A percentile compares a stretch with the other conserved stretches of the same genome.
Evolutionary conservation across 2,888 invertebrate species (phyloP).

Genomic region (Yponomeuta plumbellus): DNA sequence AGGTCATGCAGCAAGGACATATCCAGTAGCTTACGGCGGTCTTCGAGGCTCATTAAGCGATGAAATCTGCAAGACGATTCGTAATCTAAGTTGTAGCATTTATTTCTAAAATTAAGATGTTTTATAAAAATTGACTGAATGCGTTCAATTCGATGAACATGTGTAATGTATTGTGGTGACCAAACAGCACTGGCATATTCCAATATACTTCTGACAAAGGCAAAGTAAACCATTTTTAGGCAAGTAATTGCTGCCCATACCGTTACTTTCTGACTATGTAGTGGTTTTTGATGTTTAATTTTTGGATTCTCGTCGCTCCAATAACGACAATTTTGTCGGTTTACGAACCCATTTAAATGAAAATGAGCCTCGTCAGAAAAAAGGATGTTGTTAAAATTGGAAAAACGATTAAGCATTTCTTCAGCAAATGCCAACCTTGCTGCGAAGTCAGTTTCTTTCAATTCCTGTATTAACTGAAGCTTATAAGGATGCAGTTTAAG

Average conservation of each 20-base stretch:
- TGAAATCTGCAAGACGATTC: too few relatives aligned
- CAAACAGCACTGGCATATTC: too few relatives aligned
- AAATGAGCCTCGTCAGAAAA: constrained; percentile 14
- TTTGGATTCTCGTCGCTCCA: constrained; percentile 18
- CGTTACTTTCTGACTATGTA: constrained; percentile 26
- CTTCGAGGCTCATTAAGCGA: too few relatives aligned
- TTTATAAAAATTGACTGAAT: too few relatives aligned
- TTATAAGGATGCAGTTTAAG: constrained; percentile 20
- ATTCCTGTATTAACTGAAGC: constrained; percentile 14
- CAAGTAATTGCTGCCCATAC: constrained; percentile 29
- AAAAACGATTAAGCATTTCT: not conserved
- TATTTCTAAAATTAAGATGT: too few relatives aligned
- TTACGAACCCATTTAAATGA: constrained; percentile 4
- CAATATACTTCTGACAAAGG: too few relatives aligned
- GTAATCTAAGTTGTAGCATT: too few relatives aligned
- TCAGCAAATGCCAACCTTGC: constrained; percentile 19
- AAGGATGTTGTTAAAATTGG: not conserved
- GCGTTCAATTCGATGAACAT: too few relatives aligned
- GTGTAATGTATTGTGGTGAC: too few relatives aligned
- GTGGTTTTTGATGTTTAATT: constrained; percentile 26
- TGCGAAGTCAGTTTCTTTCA: constrained; percentile 14
- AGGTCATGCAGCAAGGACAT: too few relatives aligned
- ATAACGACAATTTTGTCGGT: constrained; percentile 7
- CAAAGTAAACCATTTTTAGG: too few relatives aligned
- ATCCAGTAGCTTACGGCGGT: too few relatives aligned